Conservation (phyloP, 1,140 invertebrate genomes). For the Achroia grisella region DNA sequence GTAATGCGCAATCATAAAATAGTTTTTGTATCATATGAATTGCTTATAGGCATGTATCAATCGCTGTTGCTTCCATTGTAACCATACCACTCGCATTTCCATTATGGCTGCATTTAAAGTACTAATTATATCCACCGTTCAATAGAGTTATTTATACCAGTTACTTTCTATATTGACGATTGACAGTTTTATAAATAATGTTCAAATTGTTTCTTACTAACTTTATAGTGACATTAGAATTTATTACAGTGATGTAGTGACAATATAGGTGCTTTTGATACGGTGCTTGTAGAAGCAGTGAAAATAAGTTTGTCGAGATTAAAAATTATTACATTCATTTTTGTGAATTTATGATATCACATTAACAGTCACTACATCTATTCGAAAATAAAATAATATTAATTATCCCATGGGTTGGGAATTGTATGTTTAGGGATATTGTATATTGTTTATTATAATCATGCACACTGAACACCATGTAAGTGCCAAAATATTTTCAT, state of each 20-base stretch:
- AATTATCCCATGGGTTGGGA: not conserved
- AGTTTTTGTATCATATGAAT: slow-evolving; percentile 25
- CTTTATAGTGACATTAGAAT: not conserved
- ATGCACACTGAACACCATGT: slow-evolving; percentile 4
- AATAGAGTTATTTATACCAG: not conserved
- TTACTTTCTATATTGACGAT: not conserved
- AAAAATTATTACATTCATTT: no score
- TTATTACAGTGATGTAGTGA: not conserved
- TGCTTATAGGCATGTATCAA: slow-evolving; percentile 28
- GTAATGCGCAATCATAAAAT: slow-evolving; percentile 19
- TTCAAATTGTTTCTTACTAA: not conserved
- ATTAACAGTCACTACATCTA: not conserved
- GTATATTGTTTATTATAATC: not conserved
- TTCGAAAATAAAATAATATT: not conserved
- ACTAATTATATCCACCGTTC: not conserved
- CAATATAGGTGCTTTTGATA: not conserved
- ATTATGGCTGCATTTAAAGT: not conserved
- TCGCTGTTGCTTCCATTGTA: slow-evolving; percentile 25
- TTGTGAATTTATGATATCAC: not conserved
- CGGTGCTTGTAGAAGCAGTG: not conserved
- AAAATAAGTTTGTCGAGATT: not conserved
- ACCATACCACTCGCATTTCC: slow-evolving; percentile 12
- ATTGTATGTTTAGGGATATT: no score
- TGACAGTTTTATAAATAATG: no score
- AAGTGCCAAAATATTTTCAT: slow-evolving; percentile 29